Base-by-base conservation (phyloP, 2,797 vertebrate genomes). In the Poeciliopsis turneri region DNA sequence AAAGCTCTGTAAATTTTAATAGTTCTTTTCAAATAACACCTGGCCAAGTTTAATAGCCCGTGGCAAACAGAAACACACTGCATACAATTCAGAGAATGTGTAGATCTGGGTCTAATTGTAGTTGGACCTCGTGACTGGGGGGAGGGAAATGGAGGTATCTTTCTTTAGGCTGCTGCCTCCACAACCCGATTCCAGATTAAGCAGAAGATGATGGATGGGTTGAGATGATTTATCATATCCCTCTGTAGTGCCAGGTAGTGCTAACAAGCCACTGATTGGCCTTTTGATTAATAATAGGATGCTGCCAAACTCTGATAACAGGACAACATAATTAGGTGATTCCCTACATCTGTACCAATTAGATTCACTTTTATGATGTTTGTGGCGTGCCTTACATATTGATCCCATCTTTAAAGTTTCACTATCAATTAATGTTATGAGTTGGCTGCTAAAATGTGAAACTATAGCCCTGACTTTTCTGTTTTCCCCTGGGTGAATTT, bases 281-380 rank as follows among this genome's bases (percentile, higher is more conserved):
- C 84, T 71, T 76, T 75, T 77, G 45, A 88, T 88, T 92, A 86
- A 93, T 93, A 89, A 92, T 90, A 93, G 90, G 89, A 89, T 68
- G 71, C 84, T 73, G 61, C 72, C 77, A 39, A n/a, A 10, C 53
- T 25, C 53, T 55, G 88, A 92, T 92, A 89, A 92, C 89, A 93
- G 90, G 89, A 89, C 70, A 36, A 77, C n/a, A 71, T 83, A 88
- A 92, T 93, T 87, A 87, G 76, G 77, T 47, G 73, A 86, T 87
- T 87, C 72, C 30, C 70, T 53, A 45, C 16, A 10, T 83, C 86
- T 64, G 75, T 78, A 80, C 88, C 79, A 74, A 72, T 92, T 84
- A 89, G 23, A 82, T 85, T 84, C 72, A 79, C 75, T 83, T 85
- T 84, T 77, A 86, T 82, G 75, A 83, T 47, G 20, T 71, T 77